A percentile compares a stretch with the other conserved stretches of the same genome.
phyloP scores from a whole-genome alignment of 2,113 vertebrate species.

The Eublepharis macularius region DNA sequence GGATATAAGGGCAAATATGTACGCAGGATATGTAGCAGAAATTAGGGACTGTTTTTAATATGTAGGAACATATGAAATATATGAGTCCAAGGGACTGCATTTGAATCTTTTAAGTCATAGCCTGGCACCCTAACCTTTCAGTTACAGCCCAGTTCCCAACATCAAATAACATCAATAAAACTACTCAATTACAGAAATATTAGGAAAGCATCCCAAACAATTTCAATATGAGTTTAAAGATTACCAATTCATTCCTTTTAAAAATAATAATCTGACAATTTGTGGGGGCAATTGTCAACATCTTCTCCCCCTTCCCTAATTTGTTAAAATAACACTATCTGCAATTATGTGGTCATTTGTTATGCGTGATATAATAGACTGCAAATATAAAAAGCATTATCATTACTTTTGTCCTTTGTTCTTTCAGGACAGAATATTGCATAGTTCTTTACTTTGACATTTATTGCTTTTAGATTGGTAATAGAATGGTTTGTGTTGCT shows the following conservation, averaged over 20 bases:
- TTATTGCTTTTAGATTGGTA: constrained; percentile 82
- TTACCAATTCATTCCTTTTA: constrained; percentile 31
- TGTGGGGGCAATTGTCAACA: constrained; percentile 41
- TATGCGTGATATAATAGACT: constrained; percentile 77
- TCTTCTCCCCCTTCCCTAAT: constrained; percentile 52
- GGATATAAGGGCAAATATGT: too few relatives aligned
- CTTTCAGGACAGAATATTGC: constrained; percentile 78
- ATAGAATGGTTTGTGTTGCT: constrained; percentile 80
- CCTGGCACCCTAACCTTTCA: neutral
- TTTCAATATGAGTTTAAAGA: constrained; percentile 10
- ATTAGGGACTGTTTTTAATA: neutral
- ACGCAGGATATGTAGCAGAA: neutral
- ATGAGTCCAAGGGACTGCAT: neutral
- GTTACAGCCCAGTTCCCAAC: neutral
- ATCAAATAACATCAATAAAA: neutral
- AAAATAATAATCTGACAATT: constrained; percentile 33
- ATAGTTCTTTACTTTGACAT: constrained; percentile 82
- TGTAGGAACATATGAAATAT: neutral
- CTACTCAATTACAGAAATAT: neutral
- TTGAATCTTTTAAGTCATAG: neutral
- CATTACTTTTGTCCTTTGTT: constrained; percentile 80
- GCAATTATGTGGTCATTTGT: constrained; percentile 75
- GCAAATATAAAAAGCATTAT: constrained; percentile 79
- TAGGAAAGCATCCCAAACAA: constrained; percentile 11
- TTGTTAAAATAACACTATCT: constrained; percentile 72